Percentiles rank a stretch among this genome's conserved stretches.
Conservation (phyloP, 53 echinoderm and acorn worm genomes). For the Patiria pectinifera region DNA sequence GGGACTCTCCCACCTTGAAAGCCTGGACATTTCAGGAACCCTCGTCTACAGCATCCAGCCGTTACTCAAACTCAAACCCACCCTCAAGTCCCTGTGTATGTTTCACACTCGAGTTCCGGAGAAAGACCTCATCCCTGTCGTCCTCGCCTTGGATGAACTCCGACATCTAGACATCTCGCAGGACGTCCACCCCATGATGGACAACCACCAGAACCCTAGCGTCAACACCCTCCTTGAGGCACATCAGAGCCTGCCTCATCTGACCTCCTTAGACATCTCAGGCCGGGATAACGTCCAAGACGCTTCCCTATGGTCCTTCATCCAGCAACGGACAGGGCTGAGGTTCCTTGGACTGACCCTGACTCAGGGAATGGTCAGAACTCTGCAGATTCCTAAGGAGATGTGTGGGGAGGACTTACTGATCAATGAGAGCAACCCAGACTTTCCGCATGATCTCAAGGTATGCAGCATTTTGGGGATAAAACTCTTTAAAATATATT, state of each 20-base stretch:
- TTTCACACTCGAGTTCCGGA: slow-evolving; percentile 93
- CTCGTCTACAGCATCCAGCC: slow-evolving; percentile 88
- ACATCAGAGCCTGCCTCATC: slow-evolving; percentile 71
- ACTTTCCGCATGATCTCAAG: slow-evolving; percentile 75
- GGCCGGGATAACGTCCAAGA: slow-evolving; percentile 88
- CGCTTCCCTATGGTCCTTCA: slow-evolving; percentile 67
- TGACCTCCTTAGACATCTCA: slow-evolving; percentile 89
- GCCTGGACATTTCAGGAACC: slow-evolving; percentile 94
- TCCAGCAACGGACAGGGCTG: slow-evolving; percentile 67
- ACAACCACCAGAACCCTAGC: slow-evolving; percentile 64
- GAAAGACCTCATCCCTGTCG: slow-evolving; percentile 83
- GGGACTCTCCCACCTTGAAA: slow-evolving; percentile 79
- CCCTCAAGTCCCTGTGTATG: slow-evolving; percentile 88
- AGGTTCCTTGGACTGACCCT: slow-evolving; percentile 83
- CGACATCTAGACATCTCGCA: slow-evolving; percentile 90
- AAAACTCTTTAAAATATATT: neutral
- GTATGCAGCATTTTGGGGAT: slow-evolving; percentile 30
- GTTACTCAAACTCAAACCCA: slow-evolving; percentile 71
- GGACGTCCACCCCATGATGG: slow-evolving; percentile 80
- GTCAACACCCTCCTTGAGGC: slow-evolving; percentile 70
- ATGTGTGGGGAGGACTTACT: slow-evolving; percentile 79
- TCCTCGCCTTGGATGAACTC: slow-evolving; percentile 76
- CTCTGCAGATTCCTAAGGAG: slow-evolving; percentile 61
- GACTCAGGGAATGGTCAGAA: slow-evolving; percentile 75
- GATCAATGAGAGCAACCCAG: slow-evolving; percentile 54